Base-by-base conservation (phyloP, 2,888 invertebrate species). In the Branchellion lobata region DNA sequence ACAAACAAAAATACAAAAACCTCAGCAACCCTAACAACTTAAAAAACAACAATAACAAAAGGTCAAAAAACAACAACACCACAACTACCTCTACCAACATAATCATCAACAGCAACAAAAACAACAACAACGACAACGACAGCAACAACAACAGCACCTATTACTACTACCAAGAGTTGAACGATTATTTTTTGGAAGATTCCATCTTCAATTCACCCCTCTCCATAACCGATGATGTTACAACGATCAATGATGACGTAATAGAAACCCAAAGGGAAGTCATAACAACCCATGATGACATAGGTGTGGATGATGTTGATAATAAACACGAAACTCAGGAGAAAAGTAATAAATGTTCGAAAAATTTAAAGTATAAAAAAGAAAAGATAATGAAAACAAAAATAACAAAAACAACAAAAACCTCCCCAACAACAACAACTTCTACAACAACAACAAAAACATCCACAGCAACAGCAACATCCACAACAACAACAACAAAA, bases 171-270 rank as follows among this genome's bases (percentile, higher is more conserved):
- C 33, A 69, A 29, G 34, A 57, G 11, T 57, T 24, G 5, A 24
- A 57, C 21, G 61, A 57, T 8, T 57, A 57, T n/a, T 57, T 57
- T 5, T n/a, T 57, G 5, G 61, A 57, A 5, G 61, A 57, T 5
- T 57, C 61, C 14, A 57, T 57, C 61, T 57, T 57, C 21, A n/a
- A 57, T n/a, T 57, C 61, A 24, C 61, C 61, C n/a, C 61, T 57
- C 21, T 57, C 61, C 24, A 5, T 24, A 14, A 14, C 24, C 61
- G 61, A 57, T 24, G 21, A 24, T 5, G 21, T 57, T n/a, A n/a
- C n/a, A n/a, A n/a, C n/a, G n/a, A n/a, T n/a, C n/a, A 24, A 57
- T 18, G 61, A 57, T 18, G 61, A 57, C n/a, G 61, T 24, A 57
- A n/a, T 3, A 57, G 61, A 57, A 18, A 57, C 8, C 18, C 11